Base-by-base conservation (phyloP, 2,113 vertebrate genomes). In the Vidua chalybeata region DNA sequence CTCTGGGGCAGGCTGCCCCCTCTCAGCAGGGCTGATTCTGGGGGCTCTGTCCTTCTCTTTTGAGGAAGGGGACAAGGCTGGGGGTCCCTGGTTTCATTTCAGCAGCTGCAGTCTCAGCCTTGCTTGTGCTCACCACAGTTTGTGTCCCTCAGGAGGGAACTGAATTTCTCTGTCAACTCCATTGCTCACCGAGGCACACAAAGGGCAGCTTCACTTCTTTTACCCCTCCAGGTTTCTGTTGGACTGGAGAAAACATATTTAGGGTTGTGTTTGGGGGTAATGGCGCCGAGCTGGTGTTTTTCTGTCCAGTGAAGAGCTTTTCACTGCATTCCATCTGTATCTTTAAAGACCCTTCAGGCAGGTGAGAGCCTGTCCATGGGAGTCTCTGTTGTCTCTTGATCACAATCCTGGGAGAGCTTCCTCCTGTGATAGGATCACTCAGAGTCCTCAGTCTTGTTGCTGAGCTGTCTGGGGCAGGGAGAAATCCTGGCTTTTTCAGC, bases 361-460 rank as follows among this genome's bases (percentile, higher is more conserved):
- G n/a, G 96, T 88, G 91, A n/a, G 85, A 35, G 52, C 94, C 94
- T 96, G 96, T 71, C 87, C 8, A 1, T 4, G 28, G 46, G n/a
- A 89, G 55, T 15, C 87, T 94, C 51, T 51, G 37, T 58, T 91
- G 87, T 94, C 86, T 96, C 75, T 84, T 91, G 77, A 95, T 96
- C 85, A 75, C 64, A 89, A 14, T 76, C 56, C 89, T 87, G 22
- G 18, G n/a, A 75, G 45, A 76, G 46, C 28, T 84, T 73, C 62
- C 41, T 77, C 3, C 46, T 13, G 27, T 52, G 96, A 97, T 96
- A 95, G 78, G 24, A 95, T 97, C 94, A 13, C 91, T 43, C 61
- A 45, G 79, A 95, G 92, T 20, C 89, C 72, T 78, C 35, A 27
- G 58, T 30, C 64, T 55, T 15, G 26, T 15, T 80, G 71, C 4